These are phyloP conservation scores for Podabrus alpinus DNA, from an alignment of 2,888 invertebrate species.

Conservation along the genomic window DNA sequence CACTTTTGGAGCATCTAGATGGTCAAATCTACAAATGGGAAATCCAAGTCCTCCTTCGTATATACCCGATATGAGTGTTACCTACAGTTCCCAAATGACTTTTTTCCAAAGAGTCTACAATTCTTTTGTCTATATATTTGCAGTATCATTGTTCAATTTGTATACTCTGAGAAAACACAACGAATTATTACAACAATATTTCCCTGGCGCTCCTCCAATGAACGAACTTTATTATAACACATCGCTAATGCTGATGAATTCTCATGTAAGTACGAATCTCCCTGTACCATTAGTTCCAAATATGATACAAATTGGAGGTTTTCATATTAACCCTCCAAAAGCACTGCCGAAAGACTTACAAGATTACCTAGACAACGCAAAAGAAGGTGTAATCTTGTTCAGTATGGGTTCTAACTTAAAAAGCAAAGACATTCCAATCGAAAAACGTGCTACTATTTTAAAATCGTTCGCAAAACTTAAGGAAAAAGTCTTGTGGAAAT, in stretches of 20 bases:
- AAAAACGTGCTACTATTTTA: slow-evolving; percentile 40
- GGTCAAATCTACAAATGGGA: slow-evolving; percentile 56
- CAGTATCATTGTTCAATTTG: slow-evolving; percentile 7
- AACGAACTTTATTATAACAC: slow-evolving; percentile 30
- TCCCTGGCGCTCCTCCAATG: slow-evolving; percentile 28
- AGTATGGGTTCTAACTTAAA: slow-evolving; percentile 49
- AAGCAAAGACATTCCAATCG: slow-evolving; percentile 40
- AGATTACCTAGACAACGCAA: slow-evolving; percentile 43
- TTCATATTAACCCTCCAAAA: slow-evolving; percentile 29
- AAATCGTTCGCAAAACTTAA: slow-evolving; percentile 46
- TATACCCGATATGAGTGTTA: slow-evolving; percentile 53
- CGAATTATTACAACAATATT: slow-evolving; percentile 27
- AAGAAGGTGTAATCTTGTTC: slow-evolving; percentile 48
- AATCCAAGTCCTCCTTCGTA: slow-evolving; percentile 55
- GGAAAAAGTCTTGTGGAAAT: slow-evolving; percentile 51
- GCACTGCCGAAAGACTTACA: slow-evolving; percentile 39
- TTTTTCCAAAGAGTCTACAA: slow-evolving; percentile 26
- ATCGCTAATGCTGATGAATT: slow-evolving; percentile 33
- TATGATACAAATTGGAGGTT: slow-evolving; percentile 37
- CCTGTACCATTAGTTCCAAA: slow-evolving; percentile 32
- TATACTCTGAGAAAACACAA: slow-evolving; percentile 26
- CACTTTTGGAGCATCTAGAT: slow-evolving; percentile 49
- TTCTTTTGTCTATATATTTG: neutral
- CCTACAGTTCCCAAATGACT: slow-evolving; percentile 1
- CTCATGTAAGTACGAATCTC: slow-evolving; percentile 26